Percentiles rank a stretch among this genome's conserved stretches.
phyloP scores from a whole-genome alignment of 2,797 vertebrate genomes.

The Microctenopoma lineatum region DNA sequence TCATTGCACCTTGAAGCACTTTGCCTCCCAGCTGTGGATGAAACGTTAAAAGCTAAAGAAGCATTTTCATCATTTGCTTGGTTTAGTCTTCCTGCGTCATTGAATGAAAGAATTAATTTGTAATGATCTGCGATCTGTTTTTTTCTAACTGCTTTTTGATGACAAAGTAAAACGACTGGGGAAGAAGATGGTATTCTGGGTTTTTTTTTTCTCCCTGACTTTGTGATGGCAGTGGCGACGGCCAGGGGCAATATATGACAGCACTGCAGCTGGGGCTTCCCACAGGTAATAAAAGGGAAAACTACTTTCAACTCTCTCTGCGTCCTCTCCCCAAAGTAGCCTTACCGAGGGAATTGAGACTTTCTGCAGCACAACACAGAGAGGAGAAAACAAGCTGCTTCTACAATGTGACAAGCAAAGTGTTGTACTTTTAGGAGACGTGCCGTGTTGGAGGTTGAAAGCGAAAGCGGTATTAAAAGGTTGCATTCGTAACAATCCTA shows the following conservation, averaged over 20 bases:
- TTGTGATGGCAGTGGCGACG: constrained; percentile 1
- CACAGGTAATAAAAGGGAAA: constrained; percentile 36
- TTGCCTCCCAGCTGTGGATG: constrained; percentile 44
- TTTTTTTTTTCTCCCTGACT: constrained; percentile 9
- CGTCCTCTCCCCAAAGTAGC: constrained; percentile 30
- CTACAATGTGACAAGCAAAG: constrained; percentile 44
- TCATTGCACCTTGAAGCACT: constrained; percentile 60
- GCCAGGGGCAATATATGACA: constrained; percentile 36
- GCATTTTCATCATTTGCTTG: constrained; percentile 54
- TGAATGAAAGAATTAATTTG: constrained; percentile 15
- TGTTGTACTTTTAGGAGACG: constrained; percentile 50
- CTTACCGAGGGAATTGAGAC: constrained; percentile 40
- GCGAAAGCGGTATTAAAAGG: constrained; percentile 50
- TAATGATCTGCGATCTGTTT: background rate
- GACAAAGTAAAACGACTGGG: constrained; percentile 13
- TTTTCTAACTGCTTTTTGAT: constrained; percentile 26
- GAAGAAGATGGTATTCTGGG: constrained; percentile 16
- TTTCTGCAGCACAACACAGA: constrained; percentile 34
- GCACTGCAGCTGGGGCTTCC: constrained; percentile 12
- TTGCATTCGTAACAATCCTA: constrained; percentile 49
- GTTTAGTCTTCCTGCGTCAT: constrained; percentile 27
- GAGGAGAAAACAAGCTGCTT: constrained; percentile 41
- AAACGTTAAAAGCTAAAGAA: constrained; percentile 68
- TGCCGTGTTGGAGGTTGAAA: constrained; percentile 30
- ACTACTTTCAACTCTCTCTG: constrained; percentile 28